phyloP scores from a whole-genome alignment of 2,888 invertebrate species.

The Oligia fasciuncula region DNA sequence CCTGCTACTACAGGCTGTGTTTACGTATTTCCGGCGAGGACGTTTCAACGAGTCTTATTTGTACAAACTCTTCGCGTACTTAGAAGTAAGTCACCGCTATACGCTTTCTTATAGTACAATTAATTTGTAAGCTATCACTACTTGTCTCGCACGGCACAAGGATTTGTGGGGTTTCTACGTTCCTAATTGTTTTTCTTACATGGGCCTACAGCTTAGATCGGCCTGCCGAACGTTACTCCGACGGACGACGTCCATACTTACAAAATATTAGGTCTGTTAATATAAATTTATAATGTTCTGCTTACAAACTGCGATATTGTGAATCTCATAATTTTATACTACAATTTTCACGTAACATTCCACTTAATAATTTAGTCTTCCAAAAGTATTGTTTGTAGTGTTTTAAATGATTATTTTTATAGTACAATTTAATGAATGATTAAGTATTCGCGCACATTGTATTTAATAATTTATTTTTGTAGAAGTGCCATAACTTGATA shows the following conservation, averaged over 20 bases:
- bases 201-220: constrained; percentile 60
- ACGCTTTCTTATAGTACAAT: constrained; percentile 82
- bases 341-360: constrained; percentile 61
- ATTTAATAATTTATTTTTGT: constrained; percentile 49
- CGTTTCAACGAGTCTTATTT: constrained; percentile 54
- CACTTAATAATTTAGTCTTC: constrained; percentile 69
- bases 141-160: constrained; percentile 68
- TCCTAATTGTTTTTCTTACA: constrained; percentile 63
- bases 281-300: constrained; percentile 32
- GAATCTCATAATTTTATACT: constrained; percentile 56
- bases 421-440: constrained; percentile 47
- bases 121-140: constrained; percentile 77
- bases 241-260: constrained; percentile 36
- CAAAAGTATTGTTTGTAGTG: constrained; percentile 62
- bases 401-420: constrained; percentile 60
- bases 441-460: constrained; percentile 61
- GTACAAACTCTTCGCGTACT: constrained; percentile 63
- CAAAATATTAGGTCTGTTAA: constrained; percentile 51
- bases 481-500: constrained; percentile 63
- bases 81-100: constrained; percentile 76
- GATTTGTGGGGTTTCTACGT: constrained; percentile 70
- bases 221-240: constrained; percentile 46
- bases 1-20: constrained; percentile 16
- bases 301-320: constrained; percentile 53
- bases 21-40: constrained; percentile 43